Base-by-base conservation (phyloP, 2,888 invertebrate species). In the Eurytoma adleriae region DNA sequence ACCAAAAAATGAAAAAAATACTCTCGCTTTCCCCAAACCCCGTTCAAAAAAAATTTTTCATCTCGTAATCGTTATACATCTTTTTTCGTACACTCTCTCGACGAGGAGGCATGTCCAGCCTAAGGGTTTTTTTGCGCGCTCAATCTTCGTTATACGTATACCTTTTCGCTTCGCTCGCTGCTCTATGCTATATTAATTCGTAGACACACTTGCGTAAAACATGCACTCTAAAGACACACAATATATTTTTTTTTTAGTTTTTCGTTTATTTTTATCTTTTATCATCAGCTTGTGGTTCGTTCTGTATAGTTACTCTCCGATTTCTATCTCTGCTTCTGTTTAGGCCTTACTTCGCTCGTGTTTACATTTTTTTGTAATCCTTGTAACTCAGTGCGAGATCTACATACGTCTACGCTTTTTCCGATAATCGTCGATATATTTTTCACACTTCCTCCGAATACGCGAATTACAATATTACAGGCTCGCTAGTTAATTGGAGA, bases 401-500 rank as follows among this genome's bases (percentile, higher is more conserved):
- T 50, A 61, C 24, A 13, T 62, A 59, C 27, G 24, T 12, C 40
- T n/a, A 24, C 40, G 40, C 61, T 40, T 57, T 61, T 56, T 68
- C 5, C 52, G n/a, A 16, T 68, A 20, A 54, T 20, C 24, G 27
- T 52, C 16, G 54, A 27, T 48, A 27, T 68, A 67, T 24, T 13
- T 68, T 68, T 59, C 10, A 59, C 18, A 52, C 20, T 52, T 24
- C 10, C 54, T 3, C 27, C 57, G 62, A 67, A 79, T 79, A 79
- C 78, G 71, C 78, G 18, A 40, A 7, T 67, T 71, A 75, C 67
- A 78, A 81, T 20, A 79, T 78, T 75, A 78, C n/a, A 80, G 75
- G 66, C 80, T 82, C 80, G 82, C 57, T 79, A 82, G 79, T 80
- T 77, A 54, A 82, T 78, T 78, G 80, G 80, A 82, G 78, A 82